Conservation (phyloP, 2,888 invertebrate genomes). For the Dicyrtomina minuta region DNA sequence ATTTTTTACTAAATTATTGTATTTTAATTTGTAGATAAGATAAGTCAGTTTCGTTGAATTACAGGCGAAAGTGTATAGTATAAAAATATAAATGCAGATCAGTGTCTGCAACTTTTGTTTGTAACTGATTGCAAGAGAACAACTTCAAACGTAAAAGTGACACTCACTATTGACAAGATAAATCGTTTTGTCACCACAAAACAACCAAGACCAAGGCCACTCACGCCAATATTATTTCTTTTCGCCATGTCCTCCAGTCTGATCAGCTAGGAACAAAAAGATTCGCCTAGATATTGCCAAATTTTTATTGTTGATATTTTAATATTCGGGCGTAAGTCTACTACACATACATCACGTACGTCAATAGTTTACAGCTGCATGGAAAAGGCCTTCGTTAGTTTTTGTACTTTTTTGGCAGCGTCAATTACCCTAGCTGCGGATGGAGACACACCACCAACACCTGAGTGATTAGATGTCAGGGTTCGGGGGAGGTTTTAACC, state of each 20-base stretch:
- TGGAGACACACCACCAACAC: neutral
- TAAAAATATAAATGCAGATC: neutral
- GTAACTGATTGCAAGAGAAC: slow-evolving; percentile 4
- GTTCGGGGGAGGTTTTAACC: too few species aligned
- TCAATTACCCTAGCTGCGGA: neutral
- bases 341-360: neutral
- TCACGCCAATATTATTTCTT: neutral
- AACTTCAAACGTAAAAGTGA: slow-evolving; percentile 17
- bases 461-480: too few species aligned
- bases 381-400: neutral
- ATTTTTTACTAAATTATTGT: neutral
- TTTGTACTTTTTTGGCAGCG: neutral
- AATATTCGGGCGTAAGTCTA: too few species aligned
- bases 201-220: slow-evolving; percentile 4
- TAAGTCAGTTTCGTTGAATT: too few species aligned
- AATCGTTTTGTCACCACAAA: slow-evolving; percentile 1
- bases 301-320: too few species aligned
- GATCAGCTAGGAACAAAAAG: slow-evolving; percentile 7
- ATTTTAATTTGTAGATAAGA: too few species aligned
- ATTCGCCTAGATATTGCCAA: too few species aligned
- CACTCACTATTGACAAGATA: slow-evolving; percentile 13
- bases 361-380: neutral
- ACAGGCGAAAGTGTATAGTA: too few species aligned
- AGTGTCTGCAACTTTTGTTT: neutral
- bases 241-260: slow-evolving; percentile 1